Evolutionary conservation across 2,888 invertebrate genomes (phyloP), one percentile per base, ranked within the genome.

Genomic region (Polyommatus icarus): DNA sequence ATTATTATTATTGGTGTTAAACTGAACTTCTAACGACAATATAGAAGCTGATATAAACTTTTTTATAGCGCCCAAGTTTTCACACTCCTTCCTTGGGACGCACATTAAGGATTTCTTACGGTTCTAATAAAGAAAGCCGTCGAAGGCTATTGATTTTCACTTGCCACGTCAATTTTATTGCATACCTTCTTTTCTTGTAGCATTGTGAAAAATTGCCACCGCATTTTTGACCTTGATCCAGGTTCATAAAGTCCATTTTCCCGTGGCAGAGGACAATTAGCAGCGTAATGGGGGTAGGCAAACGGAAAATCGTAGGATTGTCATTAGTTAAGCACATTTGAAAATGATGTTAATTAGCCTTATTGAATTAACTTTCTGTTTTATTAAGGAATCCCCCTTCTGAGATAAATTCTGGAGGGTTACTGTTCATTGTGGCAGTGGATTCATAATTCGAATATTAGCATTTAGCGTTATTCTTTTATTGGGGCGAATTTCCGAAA

Each of bases 101-200:
- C 50, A 81, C 80, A 82, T 82, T 82, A 82, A 82, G 80, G 81
- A 81, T 81, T 82, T 81, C 81, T 83, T 82, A 80, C 83, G 80
- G 78, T 77, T 82, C 79, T 79, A 79, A 82, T 83, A 82, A 83
- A 82, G 82, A 79, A 83, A 82, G 82, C 82, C 82, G 83, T 82
- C 81, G 81, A 83, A 82, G 82, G 80, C 84, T 84, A 84, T 86
- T 85, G 86, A 86, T 86, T 86, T 85, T 84, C 84, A 84, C 84
- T 85, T 83, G 82, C 82, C 82, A 82, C 71, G 76, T 78, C 81
- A 77, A 79, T 82, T 81, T 81, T 80, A 82, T 82, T 82, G 79
- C 82, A 81, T 79, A 78, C 81, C 82, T 78, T 76, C 78, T 78
- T 78, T 78, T 78, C 72, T 46, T 75, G 46, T 36, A 40, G 32